phyloP scores from a whole-genome alignment of 2,113 vertebrate genomes.

The Tretioscincus oriximinensis region DNA sequence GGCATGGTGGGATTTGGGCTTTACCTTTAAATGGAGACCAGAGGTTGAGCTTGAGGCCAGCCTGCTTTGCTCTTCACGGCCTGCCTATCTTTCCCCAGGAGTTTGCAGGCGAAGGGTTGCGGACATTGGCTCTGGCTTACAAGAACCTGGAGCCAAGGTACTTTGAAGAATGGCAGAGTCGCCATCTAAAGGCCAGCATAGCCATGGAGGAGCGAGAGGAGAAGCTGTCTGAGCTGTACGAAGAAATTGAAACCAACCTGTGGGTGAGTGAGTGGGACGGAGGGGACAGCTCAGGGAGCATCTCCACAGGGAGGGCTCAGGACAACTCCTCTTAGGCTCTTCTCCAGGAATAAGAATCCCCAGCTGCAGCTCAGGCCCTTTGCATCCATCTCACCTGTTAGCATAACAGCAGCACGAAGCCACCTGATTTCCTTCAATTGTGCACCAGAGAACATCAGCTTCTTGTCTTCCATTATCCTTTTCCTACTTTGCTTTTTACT shows the following conservation, averaged over 20 bases:
- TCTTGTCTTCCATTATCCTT: slow-evolving; percentile 8
- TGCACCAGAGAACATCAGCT: no score
- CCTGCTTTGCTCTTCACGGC: not conserved
- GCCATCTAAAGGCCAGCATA: slow-evolving; percentile 81
- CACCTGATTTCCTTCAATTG: no score
- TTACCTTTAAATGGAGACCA: no score
- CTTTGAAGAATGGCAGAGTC: slow-evolving; percentile 78
- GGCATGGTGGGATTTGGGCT: no score
- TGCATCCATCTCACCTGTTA: no score
- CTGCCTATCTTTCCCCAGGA: slow-evolving; percentile 71
- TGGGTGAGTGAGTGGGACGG: slow-evolving; percentile 67
- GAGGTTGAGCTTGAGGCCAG: no score
- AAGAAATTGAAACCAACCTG: slow-evolving; percentile 90
- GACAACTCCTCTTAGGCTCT: no score
- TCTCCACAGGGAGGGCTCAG: no score
- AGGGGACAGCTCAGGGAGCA: no score
- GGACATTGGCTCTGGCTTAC: slow-evolving; percentile 88
- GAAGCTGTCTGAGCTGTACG: slow-evolving; percentile 79
- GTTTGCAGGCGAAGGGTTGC: slow-evolving; percentile 89
- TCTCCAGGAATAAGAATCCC: no score
- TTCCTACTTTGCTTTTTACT: slow-evolving; percentile 80
- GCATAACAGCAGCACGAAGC: no score
- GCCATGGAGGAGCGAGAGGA: slow-evolving; percentile 81
- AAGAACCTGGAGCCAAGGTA: slow-evolving; percentile 80
- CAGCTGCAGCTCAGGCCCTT: no score